Conservation (phyloP, 2,797 vertebrate species). For the Nyctalus aviator region DNA sequence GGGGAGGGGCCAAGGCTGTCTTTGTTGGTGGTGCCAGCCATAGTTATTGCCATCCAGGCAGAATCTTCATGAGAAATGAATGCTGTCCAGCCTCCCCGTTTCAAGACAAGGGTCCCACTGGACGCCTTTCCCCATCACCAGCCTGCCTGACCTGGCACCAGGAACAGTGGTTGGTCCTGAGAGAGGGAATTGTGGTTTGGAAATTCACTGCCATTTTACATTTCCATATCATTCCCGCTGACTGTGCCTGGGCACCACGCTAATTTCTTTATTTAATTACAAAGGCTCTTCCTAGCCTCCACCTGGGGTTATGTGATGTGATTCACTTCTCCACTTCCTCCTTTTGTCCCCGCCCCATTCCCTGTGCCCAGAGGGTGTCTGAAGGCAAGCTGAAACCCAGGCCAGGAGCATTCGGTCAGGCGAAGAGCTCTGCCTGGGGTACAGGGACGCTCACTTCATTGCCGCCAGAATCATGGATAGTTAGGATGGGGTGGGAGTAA, state of each 20-base stretch:
- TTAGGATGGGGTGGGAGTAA: too few species aligned
- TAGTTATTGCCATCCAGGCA: accelerated
- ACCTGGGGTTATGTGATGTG: background rate
- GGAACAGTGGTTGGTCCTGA: background rate
- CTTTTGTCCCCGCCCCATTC: too few species aligned
- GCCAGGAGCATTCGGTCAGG: too few species aligned
- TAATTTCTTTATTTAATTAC: background rate
- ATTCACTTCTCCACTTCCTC: too few species aligned
- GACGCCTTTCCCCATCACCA: background rate
- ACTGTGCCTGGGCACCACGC: background rate
- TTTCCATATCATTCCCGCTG: too few species aligned
- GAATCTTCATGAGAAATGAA: background rate
- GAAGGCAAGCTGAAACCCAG: too few species aligned
- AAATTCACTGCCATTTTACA: background rate
- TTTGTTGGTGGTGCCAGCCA: accelerated
- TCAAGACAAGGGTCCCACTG: background rate
- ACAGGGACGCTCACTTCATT: too few species aligned
- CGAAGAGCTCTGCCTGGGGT: too few species aligned
- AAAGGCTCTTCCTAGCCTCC: background rate
- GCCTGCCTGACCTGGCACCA: background rate
- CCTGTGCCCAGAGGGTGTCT: too few species aligned
- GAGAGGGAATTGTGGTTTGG: background rate
- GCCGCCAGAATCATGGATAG: too few species aligned
- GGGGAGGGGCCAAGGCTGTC: too few species aligned
- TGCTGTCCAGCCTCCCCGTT: background rate